Base-by-base conservation (phyloP, 2,113 vertebrate genomes). In the Stegastes partitus region DNA sequence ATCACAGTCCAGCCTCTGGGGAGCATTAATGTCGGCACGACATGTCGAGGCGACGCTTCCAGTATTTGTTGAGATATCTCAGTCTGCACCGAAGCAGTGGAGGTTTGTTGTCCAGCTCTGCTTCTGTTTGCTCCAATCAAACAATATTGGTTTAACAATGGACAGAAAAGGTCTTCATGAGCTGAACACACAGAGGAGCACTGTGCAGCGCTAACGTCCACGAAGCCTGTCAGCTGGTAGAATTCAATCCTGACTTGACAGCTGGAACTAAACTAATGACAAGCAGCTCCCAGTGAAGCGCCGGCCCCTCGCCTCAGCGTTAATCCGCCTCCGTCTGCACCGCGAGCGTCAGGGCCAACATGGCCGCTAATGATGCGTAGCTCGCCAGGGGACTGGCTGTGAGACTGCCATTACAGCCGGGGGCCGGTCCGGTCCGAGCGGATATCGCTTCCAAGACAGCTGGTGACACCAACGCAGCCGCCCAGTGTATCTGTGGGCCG, bases 331-430 rank as follows among this genome's bases (percentile, higher is more conserved):
- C n/a, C 58, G 31, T 51, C 65, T 50, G 44, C 31, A 14, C 73
- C 23, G 65, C 19, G 1, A 67, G 66, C 23, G 28, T 64, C 19
- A 22, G 49, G 74, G 81, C 87, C 83, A 74, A 76, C 62, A 83
- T 84, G 67, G 74, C 21, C 25, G 47, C 49, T 76, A 81, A 86
- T 76, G 83, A 81, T 81, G 77, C n/a, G 3, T 15, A 16, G 44
- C 67, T 64, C 28, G 56, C 76, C 67, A 79, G 62, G 79, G 57
- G 75, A 63, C 39, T 31, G 23, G 67, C 25, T n/a, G 59, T 31
- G 11, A 70, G 66, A 26, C 58, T 34, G 66, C 47, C 53, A 56
- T 78, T 79, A 68, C 61, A 69, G 58, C 74, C 49, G 3, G 21
- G 31, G 75, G 39, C 53, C 31, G 0, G 53, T 64, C 23, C 22